Percentiles rank a stretch among this genome's conserved stretches.
Conservation (phyloP, 2,113 vertebrate genomes). For the Spermophilus dauricus region DNA sequence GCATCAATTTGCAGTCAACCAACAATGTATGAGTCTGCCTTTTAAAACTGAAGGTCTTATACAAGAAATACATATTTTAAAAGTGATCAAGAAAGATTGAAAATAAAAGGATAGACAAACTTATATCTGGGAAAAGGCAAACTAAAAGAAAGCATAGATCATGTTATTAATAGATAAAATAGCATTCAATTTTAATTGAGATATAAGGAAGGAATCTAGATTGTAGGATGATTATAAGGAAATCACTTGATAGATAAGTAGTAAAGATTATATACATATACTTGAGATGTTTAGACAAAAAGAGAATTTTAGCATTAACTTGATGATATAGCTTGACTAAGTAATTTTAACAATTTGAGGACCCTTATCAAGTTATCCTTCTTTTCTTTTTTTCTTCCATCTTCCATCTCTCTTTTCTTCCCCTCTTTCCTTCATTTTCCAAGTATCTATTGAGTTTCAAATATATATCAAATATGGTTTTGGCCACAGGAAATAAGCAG, state of each 20-base stretch:
- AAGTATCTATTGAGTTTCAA: not conserved
- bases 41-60: too few species aligned
- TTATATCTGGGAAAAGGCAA: not conserved
- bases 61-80: not conserved
- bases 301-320: not conserved
- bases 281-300: not conserved
- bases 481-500: not conserved
- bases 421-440: not conserved
- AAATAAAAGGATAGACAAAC: not conserved
- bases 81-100: not conserved
- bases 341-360: not conserved
- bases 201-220: not conserved
- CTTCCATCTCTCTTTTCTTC: not conserved
- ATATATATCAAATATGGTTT: not conserved
- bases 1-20: too few species aligned
- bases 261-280: not conserved
- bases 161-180: not conserved
- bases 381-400: not conserved
- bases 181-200: not conserved
- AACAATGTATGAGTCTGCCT: too few species aligned
- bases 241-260: not conserved
- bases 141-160: not conserved
- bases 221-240: not conserved
- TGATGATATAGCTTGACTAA: not conserved
- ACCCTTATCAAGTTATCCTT: not conserved